Evolutionary conservation across 2,113 vertebrate species (phyloP).

Genomic region (Lepisosteus osseus): DNA sequence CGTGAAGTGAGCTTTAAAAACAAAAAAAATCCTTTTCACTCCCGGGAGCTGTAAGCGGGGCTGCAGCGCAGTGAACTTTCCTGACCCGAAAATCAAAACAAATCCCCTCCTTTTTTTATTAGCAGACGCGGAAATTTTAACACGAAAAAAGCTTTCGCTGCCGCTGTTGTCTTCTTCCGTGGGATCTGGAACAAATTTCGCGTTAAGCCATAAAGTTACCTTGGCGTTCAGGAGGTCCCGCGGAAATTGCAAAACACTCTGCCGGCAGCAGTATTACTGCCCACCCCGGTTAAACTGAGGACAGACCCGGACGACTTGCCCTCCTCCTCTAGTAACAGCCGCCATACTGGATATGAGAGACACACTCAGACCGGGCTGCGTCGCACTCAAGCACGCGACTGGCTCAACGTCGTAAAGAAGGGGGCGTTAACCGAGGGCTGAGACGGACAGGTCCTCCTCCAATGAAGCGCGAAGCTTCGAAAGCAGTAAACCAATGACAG

Average conservation of each 20-base stretch:
- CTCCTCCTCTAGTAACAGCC: constrained; percentile 55
- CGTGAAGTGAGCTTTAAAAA: not conserved
- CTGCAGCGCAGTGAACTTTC: constrained; percentile 13
- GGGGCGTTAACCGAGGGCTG: constrained; percentile 1
- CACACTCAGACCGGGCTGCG: constrained; percentile 30
- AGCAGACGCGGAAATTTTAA: constrained; percentile 52
- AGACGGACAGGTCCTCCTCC: constrained; percentile 5
- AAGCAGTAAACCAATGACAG: constrained; percentile 6
- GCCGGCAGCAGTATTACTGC: constrained; percentile 30
- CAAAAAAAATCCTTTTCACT: not conserved
- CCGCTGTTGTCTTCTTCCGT: constrained; percentile 28
- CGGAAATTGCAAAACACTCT: not conserved
- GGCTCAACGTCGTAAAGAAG: constrained; percentile 1
- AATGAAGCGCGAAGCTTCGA: constrained; percentile 8
- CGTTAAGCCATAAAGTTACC: constrained; percentile 14
- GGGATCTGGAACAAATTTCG: constrained; percentile 18
- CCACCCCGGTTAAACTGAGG: constrained; percentile 43
- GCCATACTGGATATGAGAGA: constrained; percentile 62
- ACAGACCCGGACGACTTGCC: constrained; percentile 55
- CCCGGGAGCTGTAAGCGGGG: not conserved
- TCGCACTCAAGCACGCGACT: constrained; percentile 18
- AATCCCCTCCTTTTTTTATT: constrained; percentile 23
- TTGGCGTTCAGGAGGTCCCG: constrained; percentile 19
- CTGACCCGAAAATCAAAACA: constrained; percentile 28
- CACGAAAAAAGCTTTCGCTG: constrained; percentile 25